A percentile compares a stretch with the other conserved stretches of the same genome.
These are phyloP conservation scores for Alentia gelatinosa DNA, from an alignment of 2,888 invertebrate genomes.

Conservation along the genomic window DNA sequence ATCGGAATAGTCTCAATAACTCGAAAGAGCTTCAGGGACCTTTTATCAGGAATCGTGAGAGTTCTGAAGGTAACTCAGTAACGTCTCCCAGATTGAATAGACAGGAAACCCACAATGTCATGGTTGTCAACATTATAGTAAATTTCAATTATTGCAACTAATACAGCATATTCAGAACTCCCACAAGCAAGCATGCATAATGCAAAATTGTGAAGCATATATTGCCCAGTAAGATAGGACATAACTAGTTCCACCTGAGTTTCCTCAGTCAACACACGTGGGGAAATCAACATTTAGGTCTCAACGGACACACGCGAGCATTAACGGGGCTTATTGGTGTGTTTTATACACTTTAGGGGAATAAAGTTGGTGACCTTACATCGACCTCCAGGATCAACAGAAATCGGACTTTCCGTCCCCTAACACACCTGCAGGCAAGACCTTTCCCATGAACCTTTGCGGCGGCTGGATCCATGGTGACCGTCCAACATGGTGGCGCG, in stretches of 20 bases:
- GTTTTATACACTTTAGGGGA: not conserved
- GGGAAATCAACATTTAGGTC: not conserved
- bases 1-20: too few relatives aligned
- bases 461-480: too few relatives aligned
- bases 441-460: conserved; percentile 49
- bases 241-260: not conserved
- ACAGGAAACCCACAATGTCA: too few relatives aligned
- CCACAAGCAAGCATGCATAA: too few relatives aligned
- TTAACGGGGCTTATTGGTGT: not conserved
- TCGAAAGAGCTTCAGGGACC: too few relatives aligned
- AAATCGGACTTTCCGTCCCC: not conserved
- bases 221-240: not conserved
- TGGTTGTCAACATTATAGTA: too few relatives aligned
- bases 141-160: too few relatives aligned
- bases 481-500: conserved; percentile 34
- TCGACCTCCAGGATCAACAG: not conserved
- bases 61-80: too few relatives aligned
- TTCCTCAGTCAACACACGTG: not conserved
- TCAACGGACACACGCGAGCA: not conserved
- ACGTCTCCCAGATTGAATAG: too few relatives aligned
- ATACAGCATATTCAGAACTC: too few relatives aligned
- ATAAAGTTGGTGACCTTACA: not conserved
- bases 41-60: too few relatives aligned
- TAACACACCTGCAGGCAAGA: conserved; percentile 7
- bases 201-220: too few relatives aligned